Conservation (phyloP, 2,797 vertebrate species). For the Margarornis squamiger region DNA sequence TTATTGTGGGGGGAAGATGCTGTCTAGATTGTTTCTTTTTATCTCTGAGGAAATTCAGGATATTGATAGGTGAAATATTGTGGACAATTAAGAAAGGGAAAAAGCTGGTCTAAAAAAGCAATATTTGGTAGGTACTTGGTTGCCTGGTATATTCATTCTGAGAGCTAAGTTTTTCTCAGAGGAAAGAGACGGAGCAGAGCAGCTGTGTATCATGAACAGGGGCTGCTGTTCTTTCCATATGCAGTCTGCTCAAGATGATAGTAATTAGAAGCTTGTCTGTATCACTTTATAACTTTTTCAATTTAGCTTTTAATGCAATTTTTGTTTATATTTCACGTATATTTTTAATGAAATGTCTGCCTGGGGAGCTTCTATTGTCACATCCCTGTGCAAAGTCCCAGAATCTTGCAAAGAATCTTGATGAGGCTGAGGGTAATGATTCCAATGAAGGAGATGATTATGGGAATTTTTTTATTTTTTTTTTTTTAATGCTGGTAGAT, state of each 20-base stretch:
- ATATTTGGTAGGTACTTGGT: conserved; percentile 18
- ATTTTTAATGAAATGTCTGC: not conserved
- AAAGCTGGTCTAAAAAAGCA: conserved; percentile 21
- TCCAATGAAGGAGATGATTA: not conserved
- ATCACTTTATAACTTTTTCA: not conserved
- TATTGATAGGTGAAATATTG: conserved; percentile 55
- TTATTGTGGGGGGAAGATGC: conserved; percentile 9
- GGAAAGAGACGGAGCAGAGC: conserved; percentile 13
- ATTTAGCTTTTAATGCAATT: not conserved
- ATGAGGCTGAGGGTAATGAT: not conserved
- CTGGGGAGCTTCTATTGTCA: not conserved
- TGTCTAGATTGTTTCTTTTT: conserved; percentile 31
- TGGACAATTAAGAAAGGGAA: conserved; percentile 55
- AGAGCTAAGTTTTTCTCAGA: conserved; percentile 42
- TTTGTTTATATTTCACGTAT: not conserved
- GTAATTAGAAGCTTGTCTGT: not conserved
- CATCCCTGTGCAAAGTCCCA: not conserved
- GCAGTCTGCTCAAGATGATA: not conserved
- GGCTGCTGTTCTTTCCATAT: not conserved
- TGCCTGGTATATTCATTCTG: conserved; percentile 31
- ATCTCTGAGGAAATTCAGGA: conserved; percentile 41
- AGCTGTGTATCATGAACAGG: not conserved
- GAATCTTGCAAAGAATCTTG: not conserved
- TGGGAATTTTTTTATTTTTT: not conserved
- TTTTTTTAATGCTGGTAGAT: not conserved